Conservation (phyloP, 1,140 invertebrate genomes). For the Micrasema longulum region DNA sequence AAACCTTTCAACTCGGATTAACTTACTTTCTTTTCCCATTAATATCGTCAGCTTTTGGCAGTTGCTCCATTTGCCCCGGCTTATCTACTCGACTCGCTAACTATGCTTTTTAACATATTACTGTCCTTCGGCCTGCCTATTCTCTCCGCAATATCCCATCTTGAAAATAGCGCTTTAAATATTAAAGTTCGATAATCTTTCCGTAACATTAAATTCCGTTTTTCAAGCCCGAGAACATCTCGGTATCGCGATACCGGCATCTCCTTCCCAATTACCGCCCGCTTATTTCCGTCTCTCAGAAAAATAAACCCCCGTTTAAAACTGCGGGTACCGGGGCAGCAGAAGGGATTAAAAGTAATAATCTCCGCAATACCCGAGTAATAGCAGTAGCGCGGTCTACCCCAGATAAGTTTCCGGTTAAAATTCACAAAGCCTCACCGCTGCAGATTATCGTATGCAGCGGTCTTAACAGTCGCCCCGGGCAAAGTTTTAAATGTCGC, state of each 20-base stretch:
- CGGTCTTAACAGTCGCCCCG: slow-evolving; percentile 28
- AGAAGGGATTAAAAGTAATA: slow-evolving; percentile 55
- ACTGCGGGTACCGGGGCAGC: slow-evolving; percentile 45
- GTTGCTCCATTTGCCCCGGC: slow-evolving; percentile 22
- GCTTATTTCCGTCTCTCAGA: slow-evolving; percentile 48
- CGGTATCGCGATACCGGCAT: slow-evolving; percentile 19
- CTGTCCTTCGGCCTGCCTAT: not conserved
- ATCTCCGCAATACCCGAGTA: slow-evolving; percentile 53
- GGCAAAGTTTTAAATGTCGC: slow-evolving; percentile 45
- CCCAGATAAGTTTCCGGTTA: slow-evolving; percentile 52
- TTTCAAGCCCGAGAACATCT: slow-evolving; percentile 1
- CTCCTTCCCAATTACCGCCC: slow-evolving; percentile 42
- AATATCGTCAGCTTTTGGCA: slow-evolving; percentile 41
- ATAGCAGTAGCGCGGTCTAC: slow-evolving; percentile 43
- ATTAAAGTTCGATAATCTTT: slow-evolving; percentile 24
- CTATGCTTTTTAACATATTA: slow-evolving; percentile 6
- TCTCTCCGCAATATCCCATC: not conserved
- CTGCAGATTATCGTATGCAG: slow-evolving; percentile 53
- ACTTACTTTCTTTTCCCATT: slow-evolving; percentile 50
- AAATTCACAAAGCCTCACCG: slow-evolving; percentile 53
- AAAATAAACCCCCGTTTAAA: slow-evolving; percentile 52
- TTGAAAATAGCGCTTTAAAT: not conserved
- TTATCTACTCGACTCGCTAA: slow-evolving; percentile 21
- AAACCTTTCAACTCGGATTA: slow-evolving; percentile 50
- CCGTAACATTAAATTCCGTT: not conserved